A percentile compares a stretch with the other conserved stretches of the same genome.
These are phyloP conservation scores for Neolamprologus variostigma DNA, from an alignment of 2,113 vertebrate species.

Conservation along the genomic window DNA sequence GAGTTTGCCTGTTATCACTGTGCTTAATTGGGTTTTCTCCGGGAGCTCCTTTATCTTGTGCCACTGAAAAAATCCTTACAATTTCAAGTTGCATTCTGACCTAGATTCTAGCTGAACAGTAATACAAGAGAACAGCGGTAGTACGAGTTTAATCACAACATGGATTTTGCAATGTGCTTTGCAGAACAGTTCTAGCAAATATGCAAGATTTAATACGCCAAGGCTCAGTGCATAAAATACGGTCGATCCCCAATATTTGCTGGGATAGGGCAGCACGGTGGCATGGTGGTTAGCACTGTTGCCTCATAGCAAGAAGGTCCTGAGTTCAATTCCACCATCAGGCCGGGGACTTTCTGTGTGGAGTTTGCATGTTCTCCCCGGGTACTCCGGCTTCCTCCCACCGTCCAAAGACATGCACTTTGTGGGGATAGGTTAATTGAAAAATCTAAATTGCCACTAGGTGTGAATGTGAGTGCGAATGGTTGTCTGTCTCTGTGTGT, in stretches of 20 bases:
- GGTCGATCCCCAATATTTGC: not conserved
- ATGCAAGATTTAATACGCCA: not conserved
- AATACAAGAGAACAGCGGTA: not conserved
- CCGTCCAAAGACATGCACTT: not conserved
- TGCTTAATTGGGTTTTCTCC: not conserved
- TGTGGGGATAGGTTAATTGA: not conserved
- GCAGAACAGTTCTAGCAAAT: not conserved
- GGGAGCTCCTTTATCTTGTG: not conserved
- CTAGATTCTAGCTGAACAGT: not conserved
- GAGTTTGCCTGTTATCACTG: not conserved
- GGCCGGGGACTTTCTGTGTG: not conserved
- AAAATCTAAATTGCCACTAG: not conserved
- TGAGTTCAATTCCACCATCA: not conserved
- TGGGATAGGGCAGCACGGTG: not conserved
- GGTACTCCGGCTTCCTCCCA: not conserved
- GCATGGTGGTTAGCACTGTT: not conserved
- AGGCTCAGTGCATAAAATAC: not conserved
- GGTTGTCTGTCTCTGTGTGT: not conserved
- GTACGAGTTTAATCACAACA: not conserved
- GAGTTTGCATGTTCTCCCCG: not conserved
- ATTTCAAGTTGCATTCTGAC: not conserved
- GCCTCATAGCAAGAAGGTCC: not conserved
- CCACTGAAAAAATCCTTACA: not conserved
- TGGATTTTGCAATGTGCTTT: not conserved
- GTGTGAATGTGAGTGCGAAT: not conserved